A percentile compares a stretch with the other conserved stretches of the same genome.
Evolutionary conservation across 2,888 invertebrate species (phyloP).

Genomic region (Neuroscelio doddi): DNA sequence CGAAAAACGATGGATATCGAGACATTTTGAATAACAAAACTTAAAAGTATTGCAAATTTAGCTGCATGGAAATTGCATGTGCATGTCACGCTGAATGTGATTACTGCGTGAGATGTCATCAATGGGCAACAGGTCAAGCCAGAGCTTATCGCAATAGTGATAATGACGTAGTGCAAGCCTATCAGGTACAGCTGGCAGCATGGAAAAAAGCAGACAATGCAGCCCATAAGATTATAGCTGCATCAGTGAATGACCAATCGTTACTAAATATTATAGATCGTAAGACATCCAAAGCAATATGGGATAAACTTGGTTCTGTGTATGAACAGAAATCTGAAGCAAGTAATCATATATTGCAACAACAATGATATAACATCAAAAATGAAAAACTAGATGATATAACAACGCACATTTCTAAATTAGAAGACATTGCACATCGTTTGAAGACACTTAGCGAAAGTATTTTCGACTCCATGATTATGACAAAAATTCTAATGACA

Average conservation of each 20-base stretch:
- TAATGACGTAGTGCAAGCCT: background rate
- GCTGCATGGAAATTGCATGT: conserved; percentile 24
- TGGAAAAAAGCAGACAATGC: conserved; percentile 24
- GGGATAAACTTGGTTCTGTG: conserved; percentile 50
- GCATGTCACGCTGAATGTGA: conserved; percentile 14
- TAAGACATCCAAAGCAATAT: conserved; percentile 52
- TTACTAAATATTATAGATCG: conserved; percentile 52
- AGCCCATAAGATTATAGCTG: conserved; percentile 28
- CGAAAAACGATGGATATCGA: conserved; percentile 26
- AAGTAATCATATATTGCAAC: conserved; percentile 46
- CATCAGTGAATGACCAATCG: conserved; percentile 21
- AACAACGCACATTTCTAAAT: conserved; percentile 46
- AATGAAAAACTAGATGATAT: conserved; percentile 43
- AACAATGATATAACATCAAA: conserved; percentile 37
- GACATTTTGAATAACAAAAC: conserved; percentile 3
- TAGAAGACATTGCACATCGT: conserved; percentile 44
- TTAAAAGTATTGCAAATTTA: conserved; percentile 21
- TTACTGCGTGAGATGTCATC: conserved; percentile 13
- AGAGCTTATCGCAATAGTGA: background rate
- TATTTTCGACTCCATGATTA: conserved; percentile 34
- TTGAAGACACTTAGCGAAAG: conserved; percentile 36
- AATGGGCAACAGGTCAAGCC: background rate
- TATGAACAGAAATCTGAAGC: conserved; percentile 54
- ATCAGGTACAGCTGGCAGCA: background rate
- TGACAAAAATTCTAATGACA: conserved; percentile 50